Evolutionary conservation across 2,888 invertebrate species (phyloP).

Genomic region (Eupithecia pulchellata): DNA sequence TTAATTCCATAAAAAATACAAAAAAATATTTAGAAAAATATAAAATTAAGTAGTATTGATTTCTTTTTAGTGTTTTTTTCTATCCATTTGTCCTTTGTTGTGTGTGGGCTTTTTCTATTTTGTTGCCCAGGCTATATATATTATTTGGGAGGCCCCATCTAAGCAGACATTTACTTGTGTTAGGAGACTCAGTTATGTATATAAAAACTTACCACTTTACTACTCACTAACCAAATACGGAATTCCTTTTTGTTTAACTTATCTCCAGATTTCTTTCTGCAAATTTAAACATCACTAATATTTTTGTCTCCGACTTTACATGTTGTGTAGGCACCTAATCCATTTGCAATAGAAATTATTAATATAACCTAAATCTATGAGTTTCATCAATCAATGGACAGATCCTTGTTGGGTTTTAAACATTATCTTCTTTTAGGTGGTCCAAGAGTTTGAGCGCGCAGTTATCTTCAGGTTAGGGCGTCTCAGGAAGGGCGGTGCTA

Average conservation of each 20-base stretch:
- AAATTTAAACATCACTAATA: background rate
- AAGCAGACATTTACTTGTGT: too few relatives aligned
- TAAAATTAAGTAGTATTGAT: too few relatives aligned
- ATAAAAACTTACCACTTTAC: too few relatives aligned
- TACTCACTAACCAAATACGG: too few relatives aligned
- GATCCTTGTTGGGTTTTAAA: background rate
- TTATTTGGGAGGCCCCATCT: too few relatives aligned
- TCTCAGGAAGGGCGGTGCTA: slow-evolving; percentile 89
- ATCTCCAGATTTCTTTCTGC: background rate
- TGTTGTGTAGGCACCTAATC: background rate
- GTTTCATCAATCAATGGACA: background rate
- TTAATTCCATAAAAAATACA: too few relatives aligned
- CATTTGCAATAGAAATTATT: background rate
- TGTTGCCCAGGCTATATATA: too few relatives aligned
- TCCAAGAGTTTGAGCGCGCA: slow-evolving; percentile 94
- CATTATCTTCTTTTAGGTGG: slow-evolving; percentile 82
- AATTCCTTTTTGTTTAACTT: background rate
- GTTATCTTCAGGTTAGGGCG: slow-evolving; percentile 95
- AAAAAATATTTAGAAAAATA: too few relatives aligned
- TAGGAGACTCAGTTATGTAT: too few relatives aligned
- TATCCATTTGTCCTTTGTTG: too few relatives aligned
- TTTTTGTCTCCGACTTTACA: background rate
- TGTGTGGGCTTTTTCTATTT: too few relatives aligned
- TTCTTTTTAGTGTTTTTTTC: too few relatives aligned
- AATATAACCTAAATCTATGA: background rate